Conservation (phyloP, 2,888 invertebrate species). For the Chrysolina oricalcia region DNA sequence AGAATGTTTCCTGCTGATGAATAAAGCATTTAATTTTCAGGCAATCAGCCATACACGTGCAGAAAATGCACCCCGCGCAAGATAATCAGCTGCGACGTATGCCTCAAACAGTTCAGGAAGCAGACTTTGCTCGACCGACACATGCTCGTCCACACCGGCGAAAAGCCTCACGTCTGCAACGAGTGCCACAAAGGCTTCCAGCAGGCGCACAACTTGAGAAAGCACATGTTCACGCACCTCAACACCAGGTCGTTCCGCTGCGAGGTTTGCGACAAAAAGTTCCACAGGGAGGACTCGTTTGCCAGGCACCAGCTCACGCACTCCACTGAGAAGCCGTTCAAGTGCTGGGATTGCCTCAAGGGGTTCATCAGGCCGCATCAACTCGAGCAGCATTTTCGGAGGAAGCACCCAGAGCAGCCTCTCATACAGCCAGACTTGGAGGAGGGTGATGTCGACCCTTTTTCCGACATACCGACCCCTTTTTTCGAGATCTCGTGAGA, state of each 20-base stretch:
- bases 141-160: constrained; percentile 69
- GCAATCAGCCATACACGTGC: constrained; percentile 58
- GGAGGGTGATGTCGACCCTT: not conserved
- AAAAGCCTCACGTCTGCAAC: constrained; percentile 68
- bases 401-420: constrained; percentile 52
- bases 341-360: constrained; percentile 64
- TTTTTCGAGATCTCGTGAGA: too few relatives aligned
- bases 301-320: constrained; percentile 68
- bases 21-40: too few relatives aligned
- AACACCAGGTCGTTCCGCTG: constrained; percentile 67
- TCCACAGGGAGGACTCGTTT: constrained; percentile 67
- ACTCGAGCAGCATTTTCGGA: constrained; percentile 59
- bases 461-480: too few relatives aligned
- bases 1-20: too few relatives aligned
- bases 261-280: constrained; percentile 68
- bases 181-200: constrained; percentile 65
- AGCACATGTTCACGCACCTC: constrained; percentile 68
- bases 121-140: constrained; percentile 68
- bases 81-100: constrained; percentile 65
- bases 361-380: constrained; percentile 66
- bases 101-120: constrained; percentile 66
- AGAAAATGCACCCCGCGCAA: constrained; percentile 57
- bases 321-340: constrained; percentile 67
- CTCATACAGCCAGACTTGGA: constrained; percentile 12
- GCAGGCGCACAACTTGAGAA: constrained; percentile 69